phyloP scores from a whole-genome alignment of 2,888 invertebrate genomes.

The Drosophila borealis region DNA sequence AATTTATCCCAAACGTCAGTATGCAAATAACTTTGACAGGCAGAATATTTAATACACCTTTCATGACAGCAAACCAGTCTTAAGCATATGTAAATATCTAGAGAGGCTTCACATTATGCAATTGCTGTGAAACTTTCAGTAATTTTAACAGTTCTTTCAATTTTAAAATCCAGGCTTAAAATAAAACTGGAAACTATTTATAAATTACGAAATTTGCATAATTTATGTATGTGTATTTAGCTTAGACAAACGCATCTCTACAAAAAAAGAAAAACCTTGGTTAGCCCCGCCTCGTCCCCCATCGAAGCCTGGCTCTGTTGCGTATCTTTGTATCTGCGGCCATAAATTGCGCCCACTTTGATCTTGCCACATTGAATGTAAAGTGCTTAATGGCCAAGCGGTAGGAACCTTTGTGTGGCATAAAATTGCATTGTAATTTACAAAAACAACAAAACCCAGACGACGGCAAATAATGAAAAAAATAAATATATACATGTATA shows the following conservation, averaged over 20 bases:
- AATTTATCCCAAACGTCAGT: no score
- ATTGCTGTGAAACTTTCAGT: no score
- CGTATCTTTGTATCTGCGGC: slow-evolving; percentile 76
- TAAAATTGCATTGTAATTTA: slow-evolving; percentile 80
- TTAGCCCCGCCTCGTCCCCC: not conserved
- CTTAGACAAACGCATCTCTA: slow-evolving; percentile 22
- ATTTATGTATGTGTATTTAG: not conserved
- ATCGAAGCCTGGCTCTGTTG: slow-evolving; percentile 39
- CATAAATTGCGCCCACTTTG: slow-evolving; percentile 78
- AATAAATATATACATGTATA: slow-evolving; percentile 23
- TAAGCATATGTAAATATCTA: no score
- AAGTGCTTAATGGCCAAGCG: slow-evolving; percentile 75
- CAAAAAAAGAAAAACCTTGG: slow-evolving; percentile 4
- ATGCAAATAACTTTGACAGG: no score
- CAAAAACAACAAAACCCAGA: slow-evolving; percentile 49
- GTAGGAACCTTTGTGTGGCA: slow-evolving; percentile 71
- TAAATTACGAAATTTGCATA: no score
- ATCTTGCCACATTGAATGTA: slow-evolving; percentile 79
- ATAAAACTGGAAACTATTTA: no score
- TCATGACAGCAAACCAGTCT: no score
- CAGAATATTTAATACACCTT: no score
- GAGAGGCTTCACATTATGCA: no score
- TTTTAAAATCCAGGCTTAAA: no score
- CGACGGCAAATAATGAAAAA: slow-evolving; percentile 8
- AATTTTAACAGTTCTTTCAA: no score